Conservation (phyloP, 2,888 invertebrate species). For the Rhingia rostrata region DNA sequence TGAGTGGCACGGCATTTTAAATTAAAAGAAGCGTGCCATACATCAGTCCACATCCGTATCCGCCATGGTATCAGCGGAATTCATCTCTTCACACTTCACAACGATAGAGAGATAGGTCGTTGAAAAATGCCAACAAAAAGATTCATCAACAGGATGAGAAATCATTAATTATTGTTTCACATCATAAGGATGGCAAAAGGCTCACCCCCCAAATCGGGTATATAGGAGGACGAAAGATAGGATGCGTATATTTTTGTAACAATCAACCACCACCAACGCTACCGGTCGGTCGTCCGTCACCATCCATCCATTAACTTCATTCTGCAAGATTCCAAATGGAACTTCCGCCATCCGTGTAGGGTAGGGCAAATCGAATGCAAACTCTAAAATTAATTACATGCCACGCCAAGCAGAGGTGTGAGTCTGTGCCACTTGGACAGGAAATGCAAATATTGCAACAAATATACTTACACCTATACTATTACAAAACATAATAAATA, state of each 20-base stretch:
- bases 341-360: slow-evolving; percentile 52
- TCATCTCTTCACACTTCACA: slow-evolving; percentile 67
- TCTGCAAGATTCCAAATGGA: slow-evolving; percentile 65
- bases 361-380: slow-evolving; percentile 54
- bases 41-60: slow-evolving; percentile 70
- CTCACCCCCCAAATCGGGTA: slow-evolving; percentile 46
- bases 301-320: slow-evolving; percentile 66
- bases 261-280: slow-evolving; percentile 14
- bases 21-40: slow-evolving; percentile 70
- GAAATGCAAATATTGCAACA: slow-evolving; percentile 73
- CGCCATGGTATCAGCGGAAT: slow-evolving; percentile 54
- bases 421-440: slow-evolving; percentile 54
- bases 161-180: slow-evolving; percentile 72
- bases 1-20: slow-evolving; percentile 60
- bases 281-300: slow-evolving; percentile 28
- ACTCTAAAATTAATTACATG: slow-evolving; percentile 72
- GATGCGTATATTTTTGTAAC: slow-evolving; percentile 29
- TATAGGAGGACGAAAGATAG: slow-evolving; percentile 9
- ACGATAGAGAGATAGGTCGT: slow-evolving; percentile 33
- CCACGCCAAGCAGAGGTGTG: slow-evolving; percentile 59
- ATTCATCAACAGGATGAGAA: slow-evolving; percentile 69
- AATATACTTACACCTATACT: slow-evolving; percentile 7
- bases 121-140: slow-evolving; percentile 68
- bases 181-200: slow-evolving; percentile 15
- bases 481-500: slow-evolving; percentile 36